These are phyloP conservation scores for Grammomys surdaster DNA, from an alignment of 2,113 vertebrate genomes.

Conservation along the genomic window DNA sequence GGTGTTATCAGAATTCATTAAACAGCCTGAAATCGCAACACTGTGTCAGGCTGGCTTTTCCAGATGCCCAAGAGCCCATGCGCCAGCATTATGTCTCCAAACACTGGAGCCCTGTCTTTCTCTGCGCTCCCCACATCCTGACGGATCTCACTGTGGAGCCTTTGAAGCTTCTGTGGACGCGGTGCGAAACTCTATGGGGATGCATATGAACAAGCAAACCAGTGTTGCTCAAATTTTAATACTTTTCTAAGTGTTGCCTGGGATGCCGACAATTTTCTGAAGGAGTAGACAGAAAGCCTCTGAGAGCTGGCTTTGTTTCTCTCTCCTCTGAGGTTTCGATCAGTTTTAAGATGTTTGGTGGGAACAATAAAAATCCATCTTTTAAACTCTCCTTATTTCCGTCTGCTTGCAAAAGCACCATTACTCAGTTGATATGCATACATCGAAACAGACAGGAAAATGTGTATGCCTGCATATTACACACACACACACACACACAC, in stretches of 20 bases:
- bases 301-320: slow-evolving; percentile 78
- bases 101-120: slow-evolving; percentile 60
- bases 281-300: slow-evolving; percentile 71
- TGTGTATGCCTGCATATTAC: not conserved
- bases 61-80: slow-evolving; percentile 78
- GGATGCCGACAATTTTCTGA: slow-evolving; percentile 75
- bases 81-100: slow-evolving; percentile 68
- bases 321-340: slow-evolving; percentile 70
- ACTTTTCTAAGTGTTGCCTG: slow-evolving; percentile 75
- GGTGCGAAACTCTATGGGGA: slow-evolving; percentile 78
- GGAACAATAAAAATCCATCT: slow-evolving; percentile 74
- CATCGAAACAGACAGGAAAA: not conserved
- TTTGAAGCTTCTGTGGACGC: slow-evolving; percentile 80
- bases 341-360: slow-evolving; percentile 69
- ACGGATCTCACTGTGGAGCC: slow-evolving; percentile 61
- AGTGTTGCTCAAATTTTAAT: slow-evolving; percentile 82
- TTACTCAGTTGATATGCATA: slow-evolving; percentile 58
- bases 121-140: slow-evolving; percentile 72
- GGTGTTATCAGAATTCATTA: slow-evolving; percentile 84
- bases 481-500: no score
- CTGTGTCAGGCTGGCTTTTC: slow-evolving; percentile 78
- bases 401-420: slow-evolving; percentile 68
- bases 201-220: slow-evolving; percentile 84
- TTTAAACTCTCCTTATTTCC: slow-evolving; percentile 67
- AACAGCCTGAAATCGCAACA: slow-evolving; percentile 76